phyloP scores from a whole-genome alignment of 53 echinoderm and acorn worm genomes.

The Holothuria leucospilota region DNA sequence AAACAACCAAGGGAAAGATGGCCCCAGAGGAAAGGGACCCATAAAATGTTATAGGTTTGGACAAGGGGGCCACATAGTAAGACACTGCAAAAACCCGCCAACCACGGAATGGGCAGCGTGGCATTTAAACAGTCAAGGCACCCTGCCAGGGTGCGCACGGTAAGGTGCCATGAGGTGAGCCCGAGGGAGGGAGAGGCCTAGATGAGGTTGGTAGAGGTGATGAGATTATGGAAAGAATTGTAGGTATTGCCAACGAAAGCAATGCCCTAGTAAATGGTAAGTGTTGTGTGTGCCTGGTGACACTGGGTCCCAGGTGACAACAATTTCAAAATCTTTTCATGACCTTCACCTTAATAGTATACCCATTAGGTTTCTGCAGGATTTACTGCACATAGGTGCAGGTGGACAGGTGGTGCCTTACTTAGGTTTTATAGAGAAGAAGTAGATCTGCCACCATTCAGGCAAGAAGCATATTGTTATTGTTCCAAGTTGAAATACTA shows the following conservation, averaged over 20 bases:
- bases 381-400: conserved; percentile 23
- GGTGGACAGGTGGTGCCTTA: conserved; percentile 32
- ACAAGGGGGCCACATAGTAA: not conserved
- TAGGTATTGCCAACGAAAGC: conserved; percentile 31
- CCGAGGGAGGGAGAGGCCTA: too few relatives aligned
- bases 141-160: not conserved
- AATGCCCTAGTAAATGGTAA: conserved; percentile 26
- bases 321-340: conserved; percentile 5
- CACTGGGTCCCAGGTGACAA: conserved; percentile 47
- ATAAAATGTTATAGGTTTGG: conserved; percentile 4
- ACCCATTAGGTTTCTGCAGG: not conserved
- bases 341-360: not conserved
- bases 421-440: conserved; percentile 31
- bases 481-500: too few relatives aligned
- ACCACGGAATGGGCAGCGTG: not conserved
- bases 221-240: conserved; percentile 15
- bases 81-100: not conserved
- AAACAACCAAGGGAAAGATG: not conserved
- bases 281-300: conserved; percentile 1
- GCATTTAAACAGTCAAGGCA: conserved; percentile 29
- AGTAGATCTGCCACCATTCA: too few relatives aligned
- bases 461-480: too few relatives aligned
- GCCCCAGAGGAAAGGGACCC: too few relatives aligned
- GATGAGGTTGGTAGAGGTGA: too few relatives aligned
- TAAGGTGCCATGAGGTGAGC: conserved; percentile 33